Evolutionary conservation across 2,888 invertebrate genomes (phyloP), one percentile per base, ranked within the genome.

Genomic region (Volucella inflata): DNA sequence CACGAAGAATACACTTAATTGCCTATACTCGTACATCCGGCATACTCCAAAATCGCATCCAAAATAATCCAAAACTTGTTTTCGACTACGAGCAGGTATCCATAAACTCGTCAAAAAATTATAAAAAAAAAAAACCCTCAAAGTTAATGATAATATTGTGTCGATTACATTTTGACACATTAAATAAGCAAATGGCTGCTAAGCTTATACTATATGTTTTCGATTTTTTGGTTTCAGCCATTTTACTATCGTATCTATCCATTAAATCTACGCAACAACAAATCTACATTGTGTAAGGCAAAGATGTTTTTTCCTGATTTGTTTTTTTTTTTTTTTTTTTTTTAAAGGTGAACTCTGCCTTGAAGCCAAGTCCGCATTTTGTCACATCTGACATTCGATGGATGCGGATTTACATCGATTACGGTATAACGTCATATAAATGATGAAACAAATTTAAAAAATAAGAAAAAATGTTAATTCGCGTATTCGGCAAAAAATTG

Each of bases 401-500:
- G 30, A 50, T 40, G 42, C 50, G 40, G 40, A 71, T 71, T 60
- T 71, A 50, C 71, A 71, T 71, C 40, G 60, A 71, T 71, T 71
- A 60, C 50, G 71, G 40, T 21, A 40, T 51, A 40, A 51, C 12
- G n/a, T 38, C 21, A 11, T 59, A 50, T n/a, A 59, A 50, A 30
- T 60, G 71, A 21, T 40, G 50, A 71, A 50, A 50, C 21, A 59
- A 50, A 40, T 21, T 21, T 4, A 21, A 1, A 21, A 21, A 21
- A 21, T 21, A 21, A 21, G 4, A 21, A 21, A 21, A 21, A 14
- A 11, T 59, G 48, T 59, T 48, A 40, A 14, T 48, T 4, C 48
- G 55, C 10, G 38, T n/a, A 48, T 36, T 57, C 10, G n/a, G 1
- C 10, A 16, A n/a, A 16, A 59, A 50, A 38, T 38, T 38, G 30